Evolutionary conservation across 2,797 vertebrate species (phyloP).

Genomic region (Carduelis carduelis): DNA sequence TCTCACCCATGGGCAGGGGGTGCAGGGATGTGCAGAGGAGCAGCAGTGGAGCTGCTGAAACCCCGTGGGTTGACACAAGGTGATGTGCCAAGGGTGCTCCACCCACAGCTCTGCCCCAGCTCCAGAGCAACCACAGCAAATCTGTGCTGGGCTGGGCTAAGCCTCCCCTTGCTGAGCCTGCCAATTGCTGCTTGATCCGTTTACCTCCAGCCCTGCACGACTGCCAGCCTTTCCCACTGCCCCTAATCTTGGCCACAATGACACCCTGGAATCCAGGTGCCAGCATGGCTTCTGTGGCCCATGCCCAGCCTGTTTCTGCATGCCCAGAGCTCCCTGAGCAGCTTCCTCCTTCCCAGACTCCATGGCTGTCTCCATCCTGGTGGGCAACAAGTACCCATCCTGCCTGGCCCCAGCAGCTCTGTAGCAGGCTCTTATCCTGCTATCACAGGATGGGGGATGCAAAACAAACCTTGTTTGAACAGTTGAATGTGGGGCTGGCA

Average conservation of each 20-base stretch:
- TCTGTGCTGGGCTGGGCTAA: constrained; percentile 36
- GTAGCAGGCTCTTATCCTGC: background rate
- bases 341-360: background rate
- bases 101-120: background rate
- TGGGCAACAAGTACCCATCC: background rate
- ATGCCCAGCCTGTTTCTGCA: background rate
- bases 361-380: accelerated
- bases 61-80: accelerated
- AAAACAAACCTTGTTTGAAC: background rate
- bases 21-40: accelerated
- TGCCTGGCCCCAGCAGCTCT: background rate
- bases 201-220: constrained; percentile 3
- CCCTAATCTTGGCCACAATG: background rate
- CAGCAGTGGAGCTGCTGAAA: background rate
- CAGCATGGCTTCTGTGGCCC: accelerated
- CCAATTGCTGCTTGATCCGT: constrained; percentile 68
- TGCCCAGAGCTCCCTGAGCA: background rate
- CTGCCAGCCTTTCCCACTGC: background rate
- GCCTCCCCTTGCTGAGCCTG: constrained; percentile 69
- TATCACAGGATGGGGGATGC: background rate
- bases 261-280: background rate
- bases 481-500: background rate
- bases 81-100: background rate
- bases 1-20: accelerated
- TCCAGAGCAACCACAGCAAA: background rate